These are phyloP conservation scores for Uropsilus gracilis DNA, from an alignment of 2,113 vertebrate species.

Conservation along the genomic window DNA sequence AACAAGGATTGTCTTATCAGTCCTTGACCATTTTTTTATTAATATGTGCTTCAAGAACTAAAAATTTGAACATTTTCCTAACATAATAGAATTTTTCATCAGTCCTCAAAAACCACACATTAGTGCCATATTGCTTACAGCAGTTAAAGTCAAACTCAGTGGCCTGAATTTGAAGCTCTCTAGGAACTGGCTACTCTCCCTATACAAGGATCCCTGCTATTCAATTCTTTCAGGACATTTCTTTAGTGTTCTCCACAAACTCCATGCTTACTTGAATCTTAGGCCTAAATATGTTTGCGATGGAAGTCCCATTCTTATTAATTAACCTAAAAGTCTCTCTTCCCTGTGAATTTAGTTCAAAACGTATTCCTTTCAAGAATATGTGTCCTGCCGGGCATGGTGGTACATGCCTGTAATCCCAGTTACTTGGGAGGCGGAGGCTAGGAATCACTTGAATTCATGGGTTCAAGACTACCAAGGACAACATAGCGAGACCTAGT, in stretches of 20 bases:
- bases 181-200: background rate
- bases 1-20: constrained; percentile 13
- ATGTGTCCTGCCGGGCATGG: background rate
- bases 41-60: constrained; percentile 10
- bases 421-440: too few species aligned
- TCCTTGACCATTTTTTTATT: too few species aligned
- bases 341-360: background rate
- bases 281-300: background rate
- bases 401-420: too few species aligned
- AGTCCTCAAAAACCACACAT: background rate
- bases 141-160: constrained; percentile 12
- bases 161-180: background rate
- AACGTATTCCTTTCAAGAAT: background rate
- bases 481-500: too few species aligned
- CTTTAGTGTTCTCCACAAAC: background rate
- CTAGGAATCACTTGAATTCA: too few species aligned
- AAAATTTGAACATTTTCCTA: constrained; percentile 36
- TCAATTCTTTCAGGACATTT: background rate
- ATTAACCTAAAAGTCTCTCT: constrained; percentile 24
- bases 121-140: background rate
- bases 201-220: background rate
- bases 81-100: constrained; percentile 40
- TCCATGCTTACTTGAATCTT: background rate
- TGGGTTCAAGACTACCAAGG: too few species aligned
- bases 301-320: background rate